Conservation (phyloP, 2,797 vertebrate genomes). For the Anabas testudineus region DNA sequence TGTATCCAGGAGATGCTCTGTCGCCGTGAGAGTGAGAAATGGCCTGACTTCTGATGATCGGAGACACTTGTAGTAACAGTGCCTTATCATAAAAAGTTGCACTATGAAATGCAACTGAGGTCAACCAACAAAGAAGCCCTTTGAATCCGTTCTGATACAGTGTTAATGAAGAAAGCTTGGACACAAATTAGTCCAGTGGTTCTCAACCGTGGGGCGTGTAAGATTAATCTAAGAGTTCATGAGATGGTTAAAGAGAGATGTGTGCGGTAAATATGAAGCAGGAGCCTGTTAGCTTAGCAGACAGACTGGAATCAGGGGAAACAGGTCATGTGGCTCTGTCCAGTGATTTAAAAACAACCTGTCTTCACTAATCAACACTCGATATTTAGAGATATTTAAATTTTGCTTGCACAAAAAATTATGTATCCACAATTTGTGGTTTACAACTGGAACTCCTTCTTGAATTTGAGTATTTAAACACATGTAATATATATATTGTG, state of each 20-base stretch:
- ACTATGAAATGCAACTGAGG: slow-evolving; percentile 68
- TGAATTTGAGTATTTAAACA: slow-evolving; percentile 1
- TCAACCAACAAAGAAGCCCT: slow-evolving; percentile 51
- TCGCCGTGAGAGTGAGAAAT: slow-evolving; percentile 46
- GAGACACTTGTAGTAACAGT: slow-evolving; percentile 82
- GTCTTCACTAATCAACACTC: background rate
- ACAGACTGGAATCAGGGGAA: background rate
- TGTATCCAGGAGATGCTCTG: slow-evolving; percentile 39
- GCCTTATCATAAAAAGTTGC: slow-evolving; percentile 84
- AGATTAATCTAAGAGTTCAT: background rate
- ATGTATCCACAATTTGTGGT: background rate
- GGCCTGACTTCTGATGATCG: slow-evolving; percentile 73
- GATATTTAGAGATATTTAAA: background rate
- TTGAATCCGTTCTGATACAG: slow-evolving; percentile 23
- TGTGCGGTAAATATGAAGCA: background rate
- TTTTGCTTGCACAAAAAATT: background rate
- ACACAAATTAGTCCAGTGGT: slow-evolving; percentile 31
- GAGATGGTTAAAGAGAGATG: slow-evolving; percentile 6
- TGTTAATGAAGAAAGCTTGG: slow-evolving; percentile 49
- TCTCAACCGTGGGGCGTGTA: background rate
- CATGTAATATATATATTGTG: background rate
- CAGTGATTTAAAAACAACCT: background rate
- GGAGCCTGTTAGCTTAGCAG: slow-evolving; percentile 5
- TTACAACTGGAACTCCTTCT: background rate
- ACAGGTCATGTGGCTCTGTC: background rate